These are phyloP conservation scores for Bufo bufo DNA, from an alignment of 2,113 vertebrate genomes.

Conservation along the genomic window DNA sequence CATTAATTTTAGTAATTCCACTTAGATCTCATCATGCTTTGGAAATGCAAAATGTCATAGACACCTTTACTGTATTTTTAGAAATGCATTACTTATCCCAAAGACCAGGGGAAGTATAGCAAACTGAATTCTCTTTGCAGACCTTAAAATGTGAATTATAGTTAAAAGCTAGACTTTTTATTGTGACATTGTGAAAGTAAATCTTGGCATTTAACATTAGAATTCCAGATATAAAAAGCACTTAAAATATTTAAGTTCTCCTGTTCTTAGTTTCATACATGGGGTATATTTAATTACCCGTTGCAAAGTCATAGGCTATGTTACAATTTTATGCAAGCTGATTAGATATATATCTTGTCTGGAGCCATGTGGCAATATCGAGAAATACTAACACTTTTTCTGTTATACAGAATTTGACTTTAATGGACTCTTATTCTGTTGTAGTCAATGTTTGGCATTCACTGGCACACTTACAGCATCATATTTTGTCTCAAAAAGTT, in stretches of 20 bases:
- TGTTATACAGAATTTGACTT: not conserved
- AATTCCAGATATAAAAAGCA: slow-evolving; percentile 54
- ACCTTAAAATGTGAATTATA: slow-evolving; percentile 46
- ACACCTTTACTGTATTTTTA: slow-evolving; percentile 36
- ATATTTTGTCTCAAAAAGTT: not conserved
- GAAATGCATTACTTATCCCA: not conserved
- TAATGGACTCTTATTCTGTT: not conserved
- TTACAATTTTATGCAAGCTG: slow-evolving; percentile 55
- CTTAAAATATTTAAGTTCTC: slow-evolving; percentile 53
- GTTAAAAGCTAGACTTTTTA: slow-evolving; percentile 41
- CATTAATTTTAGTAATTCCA: slow-evolving; percentile 51
- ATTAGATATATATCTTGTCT: slow-evolving; percentile 59
- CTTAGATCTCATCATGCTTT: not conserved
- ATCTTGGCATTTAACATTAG: slow-evolving; percentile 49
- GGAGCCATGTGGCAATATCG: slow-evolving; percentile 23
- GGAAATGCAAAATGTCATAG: slow-evolving; percentile 56
- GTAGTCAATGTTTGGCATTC: not conserved
- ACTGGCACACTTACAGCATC: not conserved
- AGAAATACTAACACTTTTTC: slow-evolving; percentile 38
- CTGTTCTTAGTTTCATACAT: slow-evolving; percentile 49
- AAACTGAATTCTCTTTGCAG: slow-evolving; percentile 19
- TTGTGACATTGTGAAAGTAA: slow-evolving; percentile 53
- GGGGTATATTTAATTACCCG: slow-evolving; percentile 46
- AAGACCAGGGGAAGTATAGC: slow-evolving; percentile 12
- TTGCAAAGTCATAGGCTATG: slow-evolving; percentile 31